Evolutionary conservation across 2,113 vertebrate genomes (phyloP).

Genomic region (Larimichthys crocea): DNA sequence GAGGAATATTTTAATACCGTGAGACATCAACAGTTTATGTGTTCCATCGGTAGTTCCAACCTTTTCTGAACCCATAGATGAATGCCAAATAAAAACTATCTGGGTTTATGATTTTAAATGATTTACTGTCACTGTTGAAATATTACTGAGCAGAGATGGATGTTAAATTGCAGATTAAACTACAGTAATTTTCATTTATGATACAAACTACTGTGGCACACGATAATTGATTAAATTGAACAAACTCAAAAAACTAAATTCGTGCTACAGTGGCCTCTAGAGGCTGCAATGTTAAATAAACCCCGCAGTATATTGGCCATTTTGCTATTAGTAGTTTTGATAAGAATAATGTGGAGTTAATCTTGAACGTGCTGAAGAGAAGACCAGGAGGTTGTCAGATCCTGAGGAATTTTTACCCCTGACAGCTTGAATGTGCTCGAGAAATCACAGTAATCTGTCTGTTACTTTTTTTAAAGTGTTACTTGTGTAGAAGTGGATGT

Average conservation of each 20-base stretch:
- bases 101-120: conserved; percentile 60
- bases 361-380: neutral
- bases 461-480: neutral
- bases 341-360: neutral
- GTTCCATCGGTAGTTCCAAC: conserved; percentile 77
- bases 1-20: conserved; percentile 77
- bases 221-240: neutral
- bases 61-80: conserved; percentile 59
- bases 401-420: neutral
- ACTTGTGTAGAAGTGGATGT: neutral
- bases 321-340: neutral
- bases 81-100: conserved; percentile 71
- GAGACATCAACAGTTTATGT: conserved; percentile 80
- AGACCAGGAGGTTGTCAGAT: neutral
- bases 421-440: neutral
- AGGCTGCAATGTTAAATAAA: neutral
- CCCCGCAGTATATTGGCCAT: neutral
- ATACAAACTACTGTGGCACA: conserved; percentile 3
- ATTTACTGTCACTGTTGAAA: conserved; percentile 53
- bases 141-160: conserved; percentile 30
- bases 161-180: conserved; percentile 22
- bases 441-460: neutral
- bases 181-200: conserved; percentile 9
- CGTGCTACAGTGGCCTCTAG: neutral
- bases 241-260: neutral